Evolutionary conservation across 1,140 invertebrate species (phyloP).

Genomic region (Dryas iulia): DNA sequence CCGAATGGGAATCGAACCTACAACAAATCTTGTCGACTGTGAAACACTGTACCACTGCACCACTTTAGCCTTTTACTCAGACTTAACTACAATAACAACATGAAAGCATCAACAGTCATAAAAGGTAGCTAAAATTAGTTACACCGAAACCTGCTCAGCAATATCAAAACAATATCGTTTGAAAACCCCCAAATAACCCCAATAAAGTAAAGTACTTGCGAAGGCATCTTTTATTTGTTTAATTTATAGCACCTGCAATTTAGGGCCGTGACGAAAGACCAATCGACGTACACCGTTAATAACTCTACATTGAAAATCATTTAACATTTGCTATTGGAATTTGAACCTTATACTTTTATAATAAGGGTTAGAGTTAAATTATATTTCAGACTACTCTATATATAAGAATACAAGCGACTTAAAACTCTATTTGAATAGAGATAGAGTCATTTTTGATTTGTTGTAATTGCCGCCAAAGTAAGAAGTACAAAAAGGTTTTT

Average conservation of each 20-base stretch:
- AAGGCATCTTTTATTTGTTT: slow-evolving; percentile 2
- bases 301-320: background rate
- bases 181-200: background rate
- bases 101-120: background rate
- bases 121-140: background rate
- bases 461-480: background rate
- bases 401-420: background rate
- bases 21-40: no score
- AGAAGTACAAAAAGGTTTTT: slow-evolving; percentile 3
- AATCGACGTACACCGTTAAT: slow-evolving; percentile 24
- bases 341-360: background rate
- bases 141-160: background rate
- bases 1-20: no score
- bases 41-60: no score
- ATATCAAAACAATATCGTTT: background rate
- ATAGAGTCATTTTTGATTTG: background rate
- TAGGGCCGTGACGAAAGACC: slow-evolving; percentile 22
- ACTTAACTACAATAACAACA: no score
- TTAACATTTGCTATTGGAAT: background rate
- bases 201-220: background rate
- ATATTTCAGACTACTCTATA: background rate
- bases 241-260: slow-evolving; percentile 26
- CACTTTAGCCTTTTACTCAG: no score
- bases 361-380: background rate
- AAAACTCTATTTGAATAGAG: background rate